Evolutionary conservation across 2,797 vertebrate species (phyloP).

Genomic region (Erethizon dorsatum): DNA sequence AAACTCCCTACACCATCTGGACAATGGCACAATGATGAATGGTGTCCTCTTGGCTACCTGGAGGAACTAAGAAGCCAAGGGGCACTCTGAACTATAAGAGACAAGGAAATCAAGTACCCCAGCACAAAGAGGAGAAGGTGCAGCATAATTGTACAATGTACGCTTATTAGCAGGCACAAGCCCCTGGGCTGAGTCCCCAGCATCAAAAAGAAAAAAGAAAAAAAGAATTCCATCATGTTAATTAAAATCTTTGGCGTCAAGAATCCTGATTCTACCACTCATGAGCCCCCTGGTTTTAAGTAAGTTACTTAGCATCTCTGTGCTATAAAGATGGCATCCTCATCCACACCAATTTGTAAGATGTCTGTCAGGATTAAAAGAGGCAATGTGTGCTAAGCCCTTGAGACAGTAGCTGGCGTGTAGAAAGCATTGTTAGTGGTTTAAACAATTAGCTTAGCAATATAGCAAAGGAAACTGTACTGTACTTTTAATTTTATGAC

Average conservation of each 20-base stretch:
- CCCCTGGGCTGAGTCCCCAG: neutral
- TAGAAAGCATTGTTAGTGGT: neutral
- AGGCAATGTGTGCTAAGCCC: neutral
- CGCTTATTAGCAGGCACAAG: neutral
- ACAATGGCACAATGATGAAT: neutral
- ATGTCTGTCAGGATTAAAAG: neutral
- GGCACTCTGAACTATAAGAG: neutral
- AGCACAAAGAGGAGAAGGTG: neutral
- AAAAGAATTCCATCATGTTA: neutral
- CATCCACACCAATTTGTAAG: neutral
- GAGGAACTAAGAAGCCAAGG: neutral
- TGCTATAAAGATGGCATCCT: neutral
- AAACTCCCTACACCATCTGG: neutral
- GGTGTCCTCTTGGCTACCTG: neutral
- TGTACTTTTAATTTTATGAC: slow-evolving; percentile 36
- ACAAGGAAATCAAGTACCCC: neutral
- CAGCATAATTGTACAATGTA: neutral
- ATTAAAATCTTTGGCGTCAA: neutral
- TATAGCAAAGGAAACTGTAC: neutral
- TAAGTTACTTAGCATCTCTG: neutral
- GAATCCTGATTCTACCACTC: neutral
- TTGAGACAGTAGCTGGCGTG: neutral
- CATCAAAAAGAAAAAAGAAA: neutral
- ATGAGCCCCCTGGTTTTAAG: neutral
- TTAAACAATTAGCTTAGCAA: slow-evolving; percentile 50